Evolutionary conservation across 2,797 vertebrate genomes (phyloP), one percentile per base, ranked within the genome.

Genomic region (Peromyscus eremicus): DNA sequence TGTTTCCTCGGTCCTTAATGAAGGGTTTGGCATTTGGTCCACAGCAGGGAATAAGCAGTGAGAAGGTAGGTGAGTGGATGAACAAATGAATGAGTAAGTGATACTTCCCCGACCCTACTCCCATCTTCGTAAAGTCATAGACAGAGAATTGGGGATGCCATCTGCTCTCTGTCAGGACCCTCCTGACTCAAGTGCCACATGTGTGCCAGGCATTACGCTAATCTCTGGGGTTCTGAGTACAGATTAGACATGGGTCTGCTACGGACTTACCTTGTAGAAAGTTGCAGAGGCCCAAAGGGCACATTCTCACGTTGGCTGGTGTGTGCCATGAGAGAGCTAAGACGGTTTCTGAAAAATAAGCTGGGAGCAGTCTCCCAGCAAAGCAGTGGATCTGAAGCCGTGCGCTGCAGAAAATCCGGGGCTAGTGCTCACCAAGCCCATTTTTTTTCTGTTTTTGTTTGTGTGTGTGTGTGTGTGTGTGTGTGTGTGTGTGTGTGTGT

Each of bases 291-390:
- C 46, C 6, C 64, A 79, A 43, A 37, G 34, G 73, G 40, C 32
- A 80, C 64, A 79, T 80, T 80, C 76, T 68, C 57, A 62, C 0
- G 1, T 40, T 57, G 46, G 27, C 32, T 64, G 46, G n/a, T 52
- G 2, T 55, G 19, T 73, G 32, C 57, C 66, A 57, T 68, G 37
- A 55, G 43, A 37, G 29, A 86, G 40, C 79, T 79, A 89, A 79
- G 34, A 4, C 55, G 79, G 70, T 77, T 82, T 77, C 46, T 93
- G 62, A 73, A 92, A 95, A 93, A 60, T 64, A 88, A 89, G 32
- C 46, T 62, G n/a, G 62, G 34, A 60, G 81, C 46, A 46, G 46
- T 80, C 37, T 95, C 52, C 77, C 12, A 10, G 46, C 40, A 86
- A 85, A 93, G 37, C 55, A 62, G 25, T 25, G 19, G 40, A 60